These are phyloP conservation scores for Physocephala rufipes DNA, from an alignment of 2,888 invertebrate genomes.

Conservation along the genomic window DNA sequence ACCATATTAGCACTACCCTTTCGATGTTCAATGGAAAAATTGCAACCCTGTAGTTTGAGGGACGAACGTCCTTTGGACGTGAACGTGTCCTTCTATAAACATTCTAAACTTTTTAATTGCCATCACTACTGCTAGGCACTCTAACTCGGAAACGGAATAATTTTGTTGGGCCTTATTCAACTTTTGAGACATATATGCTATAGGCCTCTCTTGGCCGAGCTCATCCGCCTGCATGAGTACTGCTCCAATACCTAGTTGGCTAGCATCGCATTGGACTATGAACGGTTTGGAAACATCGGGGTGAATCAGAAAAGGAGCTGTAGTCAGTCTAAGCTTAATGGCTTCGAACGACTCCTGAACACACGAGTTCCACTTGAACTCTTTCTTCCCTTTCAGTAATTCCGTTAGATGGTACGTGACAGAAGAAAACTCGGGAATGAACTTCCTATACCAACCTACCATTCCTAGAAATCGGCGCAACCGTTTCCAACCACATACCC, in stretches of 20 bases:
- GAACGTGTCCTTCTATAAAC: slow-evolving; percentile 23
- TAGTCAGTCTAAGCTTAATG: slow-evolving; percentile 13
- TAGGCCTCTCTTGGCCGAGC: slow-evolving; percentile 26
- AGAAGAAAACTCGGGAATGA: slow-evolving; percentile 26
- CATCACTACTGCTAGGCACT: slow-evolving; percentile 31
- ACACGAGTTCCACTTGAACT: neutral
- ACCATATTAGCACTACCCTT: slow-evolving; percentile 21
- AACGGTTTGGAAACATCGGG: slow-evolving; percentile 30
- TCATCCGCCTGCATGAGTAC: slow-evolving; percentile 31
- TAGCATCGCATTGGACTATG: slow-evolving; percentile 35
- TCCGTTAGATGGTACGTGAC: slow-evolving; percentile 31
- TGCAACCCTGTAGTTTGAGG: slow-evolving; percentile 20
- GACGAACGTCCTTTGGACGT: slow-evolving; percentile 27
- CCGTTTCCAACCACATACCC: slow-evolving; percentile 36
- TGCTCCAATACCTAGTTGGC: slow-evolving; percentile 31
- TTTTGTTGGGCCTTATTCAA: slow-evolving; percentile 36
- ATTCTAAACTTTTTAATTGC: slow-evolving; percentile 27
- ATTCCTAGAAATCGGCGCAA: slow-evolving; percentile 37
- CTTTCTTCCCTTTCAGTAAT: slow-evolving; percentile 4
- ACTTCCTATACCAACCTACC: slow-evolving; percentile 33
- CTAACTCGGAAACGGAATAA: slow-evolving; percentile 19
- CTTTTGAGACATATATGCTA: slow-evolving; percentile 41
- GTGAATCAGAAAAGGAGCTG: slow-evolving; percentile 32
- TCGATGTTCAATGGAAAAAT: slow-evolving; percentile 13
- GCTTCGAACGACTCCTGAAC: neutral